A percentile compares a stretch with the other conserved stretches of the same genome.
Evolutionary conservation across 2,113 vertebrate genomes (phyloP).

Genomic region (Myrmecophaga tridactyla): DNA sequence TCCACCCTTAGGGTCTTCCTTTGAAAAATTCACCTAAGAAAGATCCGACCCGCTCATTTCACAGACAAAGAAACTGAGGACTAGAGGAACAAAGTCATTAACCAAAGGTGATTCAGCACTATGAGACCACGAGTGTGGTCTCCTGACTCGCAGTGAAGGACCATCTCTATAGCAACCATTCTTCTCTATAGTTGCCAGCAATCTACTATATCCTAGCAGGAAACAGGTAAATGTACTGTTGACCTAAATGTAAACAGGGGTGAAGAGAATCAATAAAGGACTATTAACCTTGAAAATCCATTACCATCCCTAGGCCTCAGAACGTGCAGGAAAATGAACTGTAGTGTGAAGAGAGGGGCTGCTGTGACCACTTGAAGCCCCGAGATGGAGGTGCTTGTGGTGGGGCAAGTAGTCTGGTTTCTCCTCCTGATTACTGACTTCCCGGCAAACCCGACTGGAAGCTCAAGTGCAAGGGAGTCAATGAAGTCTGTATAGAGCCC

Average conservation of each 20-base stretch:
- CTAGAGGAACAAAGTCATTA: neutral
- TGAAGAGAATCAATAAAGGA: neutral
- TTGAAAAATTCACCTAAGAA: too few relatives aligned
- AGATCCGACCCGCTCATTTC: neutral
- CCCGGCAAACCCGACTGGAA: neutral
- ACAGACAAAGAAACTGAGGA: neutral
- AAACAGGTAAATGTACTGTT: too few relatives aligned
- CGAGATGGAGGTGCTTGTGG: too few relatives aligned
- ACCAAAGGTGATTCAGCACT: too few relatives aligned
- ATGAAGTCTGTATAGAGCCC: neutral
- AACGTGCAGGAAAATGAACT: too few relatives aligned
- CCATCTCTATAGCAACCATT: neutral
- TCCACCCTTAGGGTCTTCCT: neutral
- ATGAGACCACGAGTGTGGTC: neutral
- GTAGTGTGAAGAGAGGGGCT: too few relatives aligned
- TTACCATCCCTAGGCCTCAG: too few relatives aligned
- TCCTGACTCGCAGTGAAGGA: neutral
- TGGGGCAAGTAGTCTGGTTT: neutral
- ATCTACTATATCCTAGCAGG: neutral
- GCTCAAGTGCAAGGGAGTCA: neutral
- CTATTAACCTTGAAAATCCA: neutral
- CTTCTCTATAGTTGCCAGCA: neutral
- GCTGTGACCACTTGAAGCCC: neutral
- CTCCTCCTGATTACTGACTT: neutral
- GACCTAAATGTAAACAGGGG: neutral